Base-by-base conservation (phyloP, 1,140 invertebrate species). In the Drosophila pruinosa region DNA sequence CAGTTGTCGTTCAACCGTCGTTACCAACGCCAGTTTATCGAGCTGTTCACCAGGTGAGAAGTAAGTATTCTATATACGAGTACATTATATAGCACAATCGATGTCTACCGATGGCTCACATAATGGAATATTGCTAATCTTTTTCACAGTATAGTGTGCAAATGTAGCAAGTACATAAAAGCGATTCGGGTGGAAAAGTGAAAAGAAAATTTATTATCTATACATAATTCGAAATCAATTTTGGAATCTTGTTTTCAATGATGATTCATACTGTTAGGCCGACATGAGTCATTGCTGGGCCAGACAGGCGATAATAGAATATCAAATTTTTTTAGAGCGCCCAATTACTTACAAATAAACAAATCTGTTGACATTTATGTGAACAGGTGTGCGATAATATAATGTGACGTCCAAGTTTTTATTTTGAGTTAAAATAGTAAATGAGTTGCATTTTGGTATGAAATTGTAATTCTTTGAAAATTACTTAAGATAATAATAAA, bases 1-100 rank as follows among this genome's bases (percentile, higher is more conserved):
- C 81, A 85, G 81, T 85, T 81, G 65, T 68, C 57, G 64, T 77
- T 57, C 73, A 75, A 86, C 73, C 78, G 77, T 68, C 76, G 69
- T 73, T 58, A 74, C 69, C 26, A 28, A 61, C 72, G 81, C 71
- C 54, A 73, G 65, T 81, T 41, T 45, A 85, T 54, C 61, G 57
- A 85, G 41, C 75, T 50, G 38, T 68, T 47, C 39, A 47, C 36
- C 22, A 39, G 5, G 45, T 59, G 53, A 48, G 53, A 70, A 43
- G 72, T 79, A 65, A 80, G 80, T 86, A 73, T 3, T n/a, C 26
- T 47, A 26, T 0, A 19, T 24, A 54, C 21, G 15, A 61, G 14
- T 3, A 39, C 4, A 14, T 10, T 6, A 39, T 12, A 39, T 12
- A 39, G 5, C 43, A 15, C 34, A 24, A 41, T 21, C 47, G 22